Evolutionary conservation across 2,797 vertebrate species (phyloP), one percentile per base, ranked within the genome.

Genomic region (Chaetophractus vellerosus): DNA sequence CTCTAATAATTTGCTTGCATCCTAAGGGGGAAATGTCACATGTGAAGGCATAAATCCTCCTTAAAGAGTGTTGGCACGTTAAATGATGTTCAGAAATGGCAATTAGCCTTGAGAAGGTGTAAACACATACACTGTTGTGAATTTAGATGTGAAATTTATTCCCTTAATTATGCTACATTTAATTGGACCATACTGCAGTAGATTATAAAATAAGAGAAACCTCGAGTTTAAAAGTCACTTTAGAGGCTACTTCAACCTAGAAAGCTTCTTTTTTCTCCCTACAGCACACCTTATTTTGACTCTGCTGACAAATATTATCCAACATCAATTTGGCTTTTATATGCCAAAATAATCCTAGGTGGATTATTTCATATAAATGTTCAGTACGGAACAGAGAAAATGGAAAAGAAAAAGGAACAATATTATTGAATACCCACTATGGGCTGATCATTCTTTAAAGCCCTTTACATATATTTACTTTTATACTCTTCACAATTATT

Each of bases 261-360:
- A 94, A 91, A 91, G 89, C 48, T 78, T 83, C 86, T 55, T 64
- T 85, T 66, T 71, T 52, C 61, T 33, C 24, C 88, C 69, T 89
- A 14, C 5, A 52, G 45, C 41, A 91, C 31, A 50, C 52, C 95
- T 90, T 82, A 93, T 79, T 96, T 92, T 95, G 28, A 95, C 69
- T 94, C 74, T 90, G 41, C 88, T 94, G 59, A 96, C 66, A 95
- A 94, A 89, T 95, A 93, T 64, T 90, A 94, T 82, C 82, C 91
- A 74, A 14, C 48, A 48, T 92, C 76, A 86, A 38, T 90, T 86
- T 96, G 71, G 86, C 41, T 75, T 76, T 93, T 85, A 28, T 79
- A 69, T 71, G 45, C 16, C 52, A 55, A 19, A 93, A 72, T 76
- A 92, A 55, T 55, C 61, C 85, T 64, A 86, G 41, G 85, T 15